phyloP scores from a whole-genome alignment of 2,888 invertebrate species.

The Aleiodes testaceus region DNA sequence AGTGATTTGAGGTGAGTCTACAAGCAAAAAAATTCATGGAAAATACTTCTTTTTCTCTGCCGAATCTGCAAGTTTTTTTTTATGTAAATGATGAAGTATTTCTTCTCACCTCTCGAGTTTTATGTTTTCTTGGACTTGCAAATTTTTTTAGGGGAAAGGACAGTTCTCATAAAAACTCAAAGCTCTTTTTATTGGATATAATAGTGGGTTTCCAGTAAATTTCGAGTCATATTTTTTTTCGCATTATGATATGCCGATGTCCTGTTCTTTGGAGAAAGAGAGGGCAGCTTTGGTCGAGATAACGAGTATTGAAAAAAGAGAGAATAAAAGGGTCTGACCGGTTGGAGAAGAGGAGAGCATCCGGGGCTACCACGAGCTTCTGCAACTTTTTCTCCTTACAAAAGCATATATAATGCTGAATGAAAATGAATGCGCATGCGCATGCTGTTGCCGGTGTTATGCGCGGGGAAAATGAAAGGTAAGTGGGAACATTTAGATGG shows the following conservation, averaged over 20 bases:
- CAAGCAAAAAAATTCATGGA: no score
- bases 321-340: conserved; percentile 45
- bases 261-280: neutral
- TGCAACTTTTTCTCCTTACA: conserved; percentile 61
- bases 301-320: neutral
- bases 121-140: conserved; percentile 23
- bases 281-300: conserved; percentile 5
- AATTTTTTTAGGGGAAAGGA: conserved; percentile 9
- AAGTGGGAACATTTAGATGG: conserved; percentile 60
- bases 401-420: conserved; percentile 51
- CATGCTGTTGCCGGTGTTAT: conserved; percentile 54
- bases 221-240: conserved; percentile 9
- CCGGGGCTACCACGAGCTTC: conserved; percentile 56
- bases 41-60: neutral
- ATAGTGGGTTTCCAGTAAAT: conserved; percentile 9
- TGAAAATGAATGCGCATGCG: conserved; percentile 47
- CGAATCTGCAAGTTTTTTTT: conserved; percentile 20
- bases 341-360: conserved; percentile 53
- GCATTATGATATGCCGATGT: neutral
- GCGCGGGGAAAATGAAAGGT: conserved; percentile 56
- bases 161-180: neutral
- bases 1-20: no score
- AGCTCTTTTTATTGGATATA: conserved; percentile 5
- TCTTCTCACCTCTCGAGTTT: neutral
- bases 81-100: conserved; percentile 17